Evolutionary conservation across 1,140 invertebrate genomes (phyloP).

Genomic region (Drosophila arawakana): DNA sequence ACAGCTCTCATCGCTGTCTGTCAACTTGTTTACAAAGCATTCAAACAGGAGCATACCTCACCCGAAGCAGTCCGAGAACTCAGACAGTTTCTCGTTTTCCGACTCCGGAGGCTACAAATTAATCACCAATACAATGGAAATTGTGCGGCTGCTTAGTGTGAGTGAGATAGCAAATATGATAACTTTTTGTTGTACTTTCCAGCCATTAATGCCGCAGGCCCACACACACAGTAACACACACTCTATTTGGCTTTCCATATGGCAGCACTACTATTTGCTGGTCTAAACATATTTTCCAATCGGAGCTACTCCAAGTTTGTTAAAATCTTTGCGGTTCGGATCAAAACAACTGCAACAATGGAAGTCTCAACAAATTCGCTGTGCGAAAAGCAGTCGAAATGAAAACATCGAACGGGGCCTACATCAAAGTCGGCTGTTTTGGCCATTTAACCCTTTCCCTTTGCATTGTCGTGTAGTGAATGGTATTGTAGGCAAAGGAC

Average conservation of each 20-base stretch:
- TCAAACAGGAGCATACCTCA: constrained; percentile 26
- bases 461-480: constrained; percentile 34
- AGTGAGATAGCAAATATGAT: constrained; percentile 49
- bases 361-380: constrained; percentile 18
- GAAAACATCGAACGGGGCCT: constrained; percentile 26
- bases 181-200: constrained; percentile 54
- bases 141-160: constrained; percentile 67
- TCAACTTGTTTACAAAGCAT: constrained; percentile 79
- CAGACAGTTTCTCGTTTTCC: constrained; percentile 10
- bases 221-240: constrained; percentile 57
- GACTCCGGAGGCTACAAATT: constrained; percentile 72
- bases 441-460: constrained; percentile 63
- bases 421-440: constrained; percentile 63
- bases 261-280: neutral
- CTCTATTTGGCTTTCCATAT: constrained; percentile 53
- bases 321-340: constrained; percentile 34
- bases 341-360: constrained; percentile 37
- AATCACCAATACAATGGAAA: constrained; percentile 79
- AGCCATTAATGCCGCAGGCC: constrained; percentile 47
- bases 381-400: constrained; percentile 24
- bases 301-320: neutral
- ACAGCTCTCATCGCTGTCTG: constrained; percentile 52
- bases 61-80: neutral
- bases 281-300: neutral
- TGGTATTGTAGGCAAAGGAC: constrained; percentile 50